These are phyloP conservation scores for Xenopus petersii DNA, from an alignment of 2,797 vertebrate species.

Conservation along the genomic window DNA sequence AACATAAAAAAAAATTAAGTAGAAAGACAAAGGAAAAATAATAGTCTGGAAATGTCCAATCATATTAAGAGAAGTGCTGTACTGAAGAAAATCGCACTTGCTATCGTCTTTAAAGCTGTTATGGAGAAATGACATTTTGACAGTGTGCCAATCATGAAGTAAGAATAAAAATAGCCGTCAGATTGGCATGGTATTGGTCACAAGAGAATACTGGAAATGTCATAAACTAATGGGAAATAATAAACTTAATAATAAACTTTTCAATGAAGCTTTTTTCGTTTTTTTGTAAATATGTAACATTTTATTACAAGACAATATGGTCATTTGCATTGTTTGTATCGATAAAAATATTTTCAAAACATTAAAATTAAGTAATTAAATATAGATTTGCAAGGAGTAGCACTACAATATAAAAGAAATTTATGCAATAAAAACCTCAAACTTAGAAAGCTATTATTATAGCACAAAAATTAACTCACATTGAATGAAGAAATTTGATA, in stretches of 20 bases:
- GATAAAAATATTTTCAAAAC: no score
- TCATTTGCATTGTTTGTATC: neutral
- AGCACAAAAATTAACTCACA: no score
- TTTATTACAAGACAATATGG: slow-evolving; percentile 18
- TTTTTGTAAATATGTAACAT: slow-evolving; percentile 7
- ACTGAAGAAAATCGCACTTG: slow-evolving; percentile 3
- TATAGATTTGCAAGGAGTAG: no score
- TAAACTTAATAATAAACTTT: slow-evolving; percentile 24
- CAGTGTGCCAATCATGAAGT: slow-evolving; percentile 36
- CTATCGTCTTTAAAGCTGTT: slow-evolving; percentile 15
- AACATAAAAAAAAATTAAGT: neutral
- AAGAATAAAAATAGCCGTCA: slow-evolving; percentile 29
- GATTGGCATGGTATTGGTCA: slow-evolving; percentile 29
- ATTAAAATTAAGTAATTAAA: no score
- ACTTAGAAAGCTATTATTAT: no score
- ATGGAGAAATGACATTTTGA: slow-evolving; percentile 35
- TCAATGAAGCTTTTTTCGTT: slow-evolving; percentile 8
- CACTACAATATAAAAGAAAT: no score
- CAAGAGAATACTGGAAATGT: slow-evolving; percentile 37
- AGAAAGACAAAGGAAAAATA: neutral
- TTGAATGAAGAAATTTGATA: no score
- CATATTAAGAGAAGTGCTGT: neutral
- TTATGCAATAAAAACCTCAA: no score
- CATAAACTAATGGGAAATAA: slow-evolving; percentile 31
- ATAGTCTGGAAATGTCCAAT: slow-evolving; percentile 1